These are phyloP conservation scores for Gorsachius goisagi DNA, from an alignment of 2,113 vertebrate genomes.

Conservation along the genomic window DNA sequence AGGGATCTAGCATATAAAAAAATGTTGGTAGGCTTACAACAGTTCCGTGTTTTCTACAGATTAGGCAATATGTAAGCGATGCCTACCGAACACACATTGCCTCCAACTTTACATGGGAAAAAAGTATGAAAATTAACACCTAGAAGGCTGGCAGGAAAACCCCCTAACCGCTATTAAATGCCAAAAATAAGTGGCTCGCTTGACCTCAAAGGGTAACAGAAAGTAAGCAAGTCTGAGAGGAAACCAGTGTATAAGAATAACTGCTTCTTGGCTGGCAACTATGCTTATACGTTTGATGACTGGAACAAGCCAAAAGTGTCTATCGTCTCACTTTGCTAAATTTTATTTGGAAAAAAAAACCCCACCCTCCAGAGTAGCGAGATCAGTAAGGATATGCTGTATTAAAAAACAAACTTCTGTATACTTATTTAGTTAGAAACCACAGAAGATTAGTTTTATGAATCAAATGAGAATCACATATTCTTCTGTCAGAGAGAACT, in stretches of 20 bases:
- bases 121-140: background rate
- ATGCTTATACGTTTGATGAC: background rate
- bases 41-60: too few relatives aligned
- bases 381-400: background rate
- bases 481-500: background rate
- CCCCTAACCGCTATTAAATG: background rate
- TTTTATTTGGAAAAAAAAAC: background rate
- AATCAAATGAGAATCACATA: background rate
- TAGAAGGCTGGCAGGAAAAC: background rate
- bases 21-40: too few relatives aligned
- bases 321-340: background rate
- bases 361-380: fast-evolving
- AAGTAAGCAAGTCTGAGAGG: background rate
- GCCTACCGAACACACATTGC: background rate
- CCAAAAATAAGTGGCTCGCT: background rate
- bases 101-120: background rate
- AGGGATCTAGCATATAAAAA: background rate
- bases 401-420: background rate
- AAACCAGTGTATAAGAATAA: background rate
- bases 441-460: background rate
- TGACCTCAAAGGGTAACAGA: background rate
- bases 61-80: background rate
- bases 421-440: background rate
- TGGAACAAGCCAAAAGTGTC: background rate
- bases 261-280: background rate